Conservation (phyloP, 2,113 vertebrate genomes). For the Sus scrofa region T2T-Sscrofa CM000815.6:87846501-87847000, state of each 20-base stretch:
- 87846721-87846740: background rate
- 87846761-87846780: too few relatives aligned
- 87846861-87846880: background rate
- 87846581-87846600: background rate
- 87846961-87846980: background rate
- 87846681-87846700: background rate
- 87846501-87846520: background rate
- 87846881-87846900: background rate
- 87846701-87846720: background rate
- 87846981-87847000: background rate
- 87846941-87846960: background rate
- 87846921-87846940: background rate
- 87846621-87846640: background rate
- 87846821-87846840: background rate
- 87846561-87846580: background rate
- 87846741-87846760: background rate
- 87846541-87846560: background rate
- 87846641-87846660: background rate
- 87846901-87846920: background rate
- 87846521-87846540: background rate
- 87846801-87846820: background rate
- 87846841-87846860: background rate
- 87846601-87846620: background rate
- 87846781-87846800: background rate
- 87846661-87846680: background rate